Conservation (phyloP, 92 coral and sea anemone genomes). For the Umimayanthus chanpuru region DNA sequence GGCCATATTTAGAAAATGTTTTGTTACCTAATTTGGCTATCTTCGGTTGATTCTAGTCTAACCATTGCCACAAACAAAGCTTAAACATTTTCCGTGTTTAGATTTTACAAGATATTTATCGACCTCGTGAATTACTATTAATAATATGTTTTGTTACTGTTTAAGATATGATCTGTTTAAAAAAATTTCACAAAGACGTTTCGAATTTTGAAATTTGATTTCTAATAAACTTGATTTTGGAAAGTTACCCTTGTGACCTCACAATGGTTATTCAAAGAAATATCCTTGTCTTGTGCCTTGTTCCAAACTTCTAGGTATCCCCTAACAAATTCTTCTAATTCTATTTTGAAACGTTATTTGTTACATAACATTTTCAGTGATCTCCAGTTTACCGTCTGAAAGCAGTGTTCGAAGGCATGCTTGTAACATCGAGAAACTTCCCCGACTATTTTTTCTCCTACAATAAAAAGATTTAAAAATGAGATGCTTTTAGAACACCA, state of each 20-base stretch:
- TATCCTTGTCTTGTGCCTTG: background rate
- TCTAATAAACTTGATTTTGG: background rate
- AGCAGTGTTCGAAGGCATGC: background rate
- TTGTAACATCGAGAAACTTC: background rate
- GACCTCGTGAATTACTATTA: background rate
- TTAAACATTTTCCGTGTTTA: background rate
- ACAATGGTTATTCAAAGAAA: background rate
- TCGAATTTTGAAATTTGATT: background rate
- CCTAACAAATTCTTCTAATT: background rate
- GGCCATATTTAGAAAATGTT: no score
- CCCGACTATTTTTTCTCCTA: background rate
- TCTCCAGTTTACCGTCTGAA: background rate
- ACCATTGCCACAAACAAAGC: background rate
- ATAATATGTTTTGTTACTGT: background rate
- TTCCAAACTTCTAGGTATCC: background rate
- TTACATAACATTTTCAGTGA: background rate
- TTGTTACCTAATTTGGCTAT: background rate
- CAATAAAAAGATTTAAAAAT: no score
- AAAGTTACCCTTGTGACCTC: no score
- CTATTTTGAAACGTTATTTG: background rate
- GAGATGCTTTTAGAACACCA: no score
- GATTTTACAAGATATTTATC: background rate
- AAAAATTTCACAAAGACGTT: no score
- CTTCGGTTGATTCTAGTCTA: background rate
- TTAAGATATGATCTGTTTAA: background rate